A percentile compares a stretch with the other conserved stretches of the same genome.
Evolutionary conservation across 2,888 invertebrate genomes (phyloP).

Genomic region (Mechanitis messenoides): DNA sequence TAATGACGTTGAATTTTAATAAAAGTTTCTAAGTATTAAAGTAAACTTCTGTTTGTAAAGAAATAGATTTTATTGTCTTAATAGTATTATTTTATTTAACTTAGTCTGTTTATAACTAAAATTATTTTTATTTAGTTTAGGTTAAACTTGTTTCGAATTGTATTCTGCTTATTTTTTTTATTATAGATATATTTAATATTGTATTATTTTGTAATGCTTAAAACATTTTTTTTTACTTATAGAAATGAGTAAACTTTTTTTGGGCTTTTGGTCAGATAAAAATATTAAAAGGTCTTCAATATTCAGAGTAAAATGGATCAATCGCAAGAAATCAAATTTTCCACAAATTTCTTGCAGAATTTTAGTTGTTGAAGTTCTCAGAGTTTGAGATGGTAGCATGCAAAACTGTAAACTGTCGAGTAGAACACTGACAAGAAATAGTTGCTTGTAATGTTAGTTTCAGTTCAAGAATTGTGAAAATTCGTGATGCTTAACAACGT

Average conservation of each 20-base stretch:
- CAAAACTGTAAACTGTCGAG: constrained; percentile 5
- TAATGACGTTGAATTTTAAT: background rate
- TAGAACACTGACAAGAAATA: constrained; percentile 6
- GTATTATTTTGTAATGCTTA: too few relatives aligned
- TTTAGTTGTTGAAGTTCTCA: constrained; percentile 3
- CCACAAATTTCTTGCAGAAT: constrained; percentile 1
- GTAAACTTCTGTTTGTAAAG: too few relatives aligned
- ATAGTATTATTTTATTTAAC: too few relatives aligned
- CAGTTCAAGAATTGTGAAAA: background rate
- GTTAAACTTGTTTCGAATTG: too few relatives aligned
- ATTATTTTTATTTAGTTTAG: background rate
- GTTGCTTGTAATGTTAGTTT: constrained; percentile 5
- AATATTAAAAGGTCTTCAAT: background rate
- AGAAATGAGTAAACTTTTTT: too few relatives aligned
- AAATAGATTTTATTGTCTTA: too few relatives aligned
- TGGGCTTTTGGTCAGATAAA: too few relatives aligned
- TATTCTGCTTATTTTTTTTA: too few relatives aligned
- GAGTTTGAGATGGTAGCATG: constrained; percentile 3
- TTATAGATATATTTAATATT: too few relatives aligned
- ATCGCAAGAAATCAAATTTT: background rate
- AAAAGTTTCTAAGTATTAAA: too few relatives aligned
- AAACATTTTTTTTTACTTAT: too few relatives aligned
- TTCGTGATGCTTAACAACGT: background rate
- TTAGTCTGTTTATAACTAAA: background rate
- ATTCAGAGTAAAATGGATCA: background rate